These are phyloP conservation scores for Chloroceryle inda DNA, from an alignment of 2,797 vertebrate genomes.

Conservation along the genomic window DNA sequence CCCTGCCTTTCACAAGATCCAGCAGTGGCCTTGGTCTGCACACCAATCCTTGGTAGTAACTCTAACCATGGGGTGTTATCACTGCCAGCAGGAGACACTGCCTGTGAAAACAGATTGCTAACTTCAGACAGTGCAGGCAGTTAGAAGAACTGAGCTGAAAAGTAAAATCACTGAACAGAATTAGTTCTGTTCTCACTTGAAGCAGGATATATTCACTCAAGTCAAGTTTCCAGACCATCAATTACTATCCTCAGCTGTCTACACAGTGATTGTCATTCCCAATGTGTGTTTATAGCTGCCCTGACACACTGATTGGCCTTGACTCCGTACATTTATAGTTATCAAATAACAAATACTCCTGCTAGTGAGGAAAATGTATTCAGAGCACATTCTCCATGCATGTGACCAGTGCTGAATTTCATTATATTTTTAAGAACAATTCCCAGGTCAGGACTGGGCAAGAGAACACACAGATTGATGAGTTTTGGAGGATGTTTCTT, in stretches of 20 bases:
- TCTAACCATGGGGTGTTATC: too few species aligned
- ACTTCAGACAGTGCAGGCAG: too few species aligned
- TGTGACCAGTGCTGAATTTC: neutral
- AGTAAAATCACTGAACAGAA: too few species aligned
- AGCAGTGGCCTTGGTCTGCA: too few species aligned
- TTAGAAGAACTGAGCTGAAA: too few species aligned
- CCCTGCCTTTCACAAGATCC: too few species aligned
- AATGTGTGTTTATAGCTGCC: neutral
- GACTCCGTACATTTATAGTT: neutral
- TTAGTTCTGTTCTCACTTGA: too few species aligned
- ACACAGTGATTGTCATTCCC: neutral
- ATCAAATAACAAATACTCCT: neutral
- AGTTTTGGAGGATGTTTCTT: neutral
- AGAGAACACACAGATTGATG: neutral
- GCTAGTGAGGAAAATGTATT: neutral
- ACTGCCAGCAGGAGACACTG: too few species aligned
- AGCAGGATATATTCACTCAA: neutral
- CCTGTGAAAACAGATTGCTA: too few species aligned
- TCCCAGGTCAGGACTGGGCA: neutral
- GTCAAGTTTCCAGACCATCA: neutral
- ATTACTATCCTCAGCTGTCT: neutral
- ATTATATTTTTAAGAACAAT: neutral
- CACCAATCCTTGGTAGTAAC: too few species aligned
- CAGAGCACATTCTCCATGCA: neutral
- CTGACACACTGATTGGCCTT: neutral